Evolutionary conservation across 1,140 invertebrate species (phyloP).

Genomic region (Drosophila aff.): DNA sequence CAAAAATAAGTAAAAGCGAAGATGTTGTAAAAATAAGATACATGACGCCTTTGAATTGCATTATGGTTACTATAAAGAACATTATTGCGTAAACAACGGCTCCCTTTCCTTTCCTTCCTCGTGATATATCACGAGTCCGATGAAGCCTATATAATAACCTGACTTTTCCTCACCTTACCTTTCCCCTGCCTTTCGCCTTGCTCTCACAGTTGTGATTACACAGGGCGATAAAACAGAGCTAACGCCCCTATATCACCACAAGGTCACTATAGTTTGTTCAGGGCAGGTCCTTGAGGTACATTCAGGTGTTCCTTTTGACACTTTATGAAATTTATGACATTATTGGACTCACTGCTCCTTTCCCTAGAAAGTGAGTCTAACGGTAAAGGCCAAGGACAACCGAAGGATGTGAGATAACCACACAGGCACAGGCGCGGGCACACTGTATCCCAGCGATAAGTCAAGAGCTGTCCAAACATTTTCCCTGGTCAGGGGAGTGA

Average conservation of each 20-base stretch:
- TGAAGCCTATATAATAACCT: neutral
- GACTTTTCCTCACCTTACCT: neutral
- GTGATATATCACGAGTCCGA: conserved; percentile 1
- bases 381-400: conserved; percentile 69
- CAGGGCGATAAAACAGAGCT: conserved; percentile 31
- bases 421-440: conserved; percentile 2
- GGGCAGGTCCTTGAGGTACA: conserved; percentile 35
- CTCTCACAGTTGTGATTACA: conserved; percentile 33
- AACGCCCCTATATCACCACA: conserved; percentile 60
- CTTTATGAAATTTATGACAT: conserved; percentile 84
- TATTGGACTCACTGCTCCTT: conserved; percentile 59
- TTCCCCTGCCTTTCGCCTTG: neutral
- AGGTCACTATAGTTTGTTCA: neutral
- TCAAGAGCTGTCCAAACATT: conserved; percentile 62
- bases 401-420: conserved; percentile 19
- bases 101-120: neutral
- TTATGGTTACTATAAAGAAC: neutral
- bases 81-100: neutral
- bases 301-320: conserved; percentile 80
- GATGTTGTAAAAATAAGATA: neutral
- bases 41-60: neutral
- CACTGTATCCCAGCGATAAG: conserved; percentile 32
- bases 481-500: conserved; percentile 16
- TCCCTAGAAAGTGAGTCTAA: conserved; percentile 71
- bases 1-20: neutral